Conservation (phyloP, 1,140 invertebrate genomes). For the Ostrea denselamellosa region DNA sequence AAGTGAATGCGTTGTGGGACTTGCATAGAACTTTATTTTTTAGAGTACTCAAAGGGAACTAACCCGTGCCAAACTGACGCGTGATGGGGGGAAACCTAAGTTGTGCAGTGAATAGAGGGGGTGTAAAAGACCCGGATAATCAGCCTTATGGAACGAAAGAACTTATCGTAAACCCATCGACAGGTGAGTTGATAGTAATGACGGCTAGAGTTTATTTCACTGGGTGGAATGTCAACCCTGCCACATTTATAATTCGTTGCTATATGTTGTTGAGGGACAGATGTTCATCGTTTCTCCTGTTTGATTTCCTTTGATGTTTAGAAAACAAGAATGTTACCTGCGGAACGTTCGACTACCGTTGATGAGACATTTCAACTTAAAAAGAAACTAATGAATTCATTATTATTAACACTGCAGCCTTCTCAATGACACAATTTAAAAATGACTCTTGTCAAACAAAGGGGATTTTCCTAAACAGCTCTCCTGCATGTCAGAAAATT, state of each 20-base stretch:
- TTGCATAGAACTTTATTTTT: background rate
- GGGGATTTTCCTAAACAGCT: too few relatives aligned
- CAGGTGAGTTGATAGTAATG: background rate
- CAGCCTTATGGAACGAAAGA: background rate
- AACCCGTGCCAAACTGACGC: background rate
- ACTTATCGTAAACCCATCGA: background rate
- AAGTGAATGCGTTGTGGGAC: background rate
- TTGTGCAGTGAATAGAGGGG: background rate
- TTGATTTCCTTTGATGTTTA: background rate
- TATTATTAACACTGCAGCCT: background rate
- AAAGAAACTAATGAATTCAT: too few relatives aligned
- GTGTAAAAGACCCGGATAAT: background rate
- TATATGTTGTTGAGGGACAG: background rate
- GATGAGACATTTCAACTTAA: background rate
- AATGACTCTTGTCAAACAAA: background rate
- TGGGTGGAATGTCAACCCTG: background rate
- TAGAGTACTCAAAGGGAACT: background rate
- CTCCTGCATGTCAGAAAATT: too few relatives aligned
- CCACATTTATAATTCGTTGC: background rate
- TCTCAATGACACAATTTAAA: background rate
- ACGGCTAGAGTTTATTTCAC: background rate
- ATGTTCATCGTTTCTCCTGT: background rate
- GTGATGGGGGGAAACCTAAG: background rate
- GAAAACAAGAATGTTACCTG: background rate
- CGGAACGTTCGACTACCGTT: background rate